Conservation (phyloP, 1,140 invertebrate genomes). For the Rhyacophila brunnea region DNA sequence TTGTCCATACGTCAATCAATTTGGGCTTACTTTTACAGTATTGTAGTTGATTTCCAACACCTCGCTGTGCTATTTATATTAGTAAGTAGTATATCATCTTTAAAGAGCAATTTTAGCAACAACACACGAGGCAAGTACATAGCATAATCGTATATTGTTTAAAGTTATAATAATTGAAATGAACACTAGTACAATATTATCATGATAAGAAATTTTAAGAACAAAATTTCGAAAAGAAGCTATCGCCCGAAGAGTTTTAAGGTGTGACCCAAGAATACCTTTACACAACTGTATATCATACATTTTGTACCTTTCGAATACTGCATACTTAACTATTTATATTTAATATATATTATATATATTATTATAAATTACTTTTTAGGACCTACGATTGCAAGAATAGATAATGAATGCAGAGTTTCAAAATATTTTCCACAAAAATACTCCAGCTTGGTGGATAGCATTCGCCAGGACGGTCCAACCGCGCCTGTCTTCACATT, state of each 20-base stretch:
- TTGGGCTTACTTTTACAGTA: too few species aligned
- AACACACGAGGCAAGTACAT: slow-evolving; percentile 19
- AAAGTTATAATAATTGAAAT: too few species aligned
- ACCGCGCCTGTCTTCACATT: slow-evolving; percentile 1
- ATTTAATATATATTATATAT: too few species aligned
- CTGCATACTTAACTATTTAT: slow-evolving; percentile 29
- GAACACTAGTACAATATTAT: too few species aligned
- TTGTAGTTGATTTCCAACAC: too few species aligned
- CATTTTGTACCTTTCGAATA: slow-evolving; percentile 35
- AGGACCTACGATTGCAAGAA: slow-evolving; percentile 19
- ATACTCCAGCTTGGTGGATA: too few species aligned
- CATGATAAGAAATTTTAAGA: too few species aligned
- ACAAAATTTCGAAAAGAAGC: neutral
- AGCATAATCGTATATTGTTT: slow-evolving; percentile 1
- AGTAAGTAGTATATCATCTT: neutral
- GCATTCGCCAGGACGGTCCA: neutral
- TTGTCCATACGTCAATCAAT: too few species aligned
- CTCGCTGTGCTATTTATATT: slow-evolving; percentile 1
- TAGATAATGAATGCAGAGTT: slow-evolving; percentile 3
- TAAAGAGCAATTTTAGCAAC: slow-evolving; percentile 12
- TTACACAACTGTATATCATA: slow-evolving; percentile 23
- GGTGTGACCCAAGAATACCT: neutral
- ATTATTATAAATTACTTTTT: slow-evolving; percentile 25
- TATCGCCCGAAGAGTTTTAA: neutral
- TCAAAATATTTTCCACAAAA: neutral